A percentile compares a stretch with the other conserved stretches of the same genome.
These are phyloP conservation scores for Scylla paramamosain DNA, from an alignment of 1,140 invertebrate species.

Conservation along the genomic window DNA sequence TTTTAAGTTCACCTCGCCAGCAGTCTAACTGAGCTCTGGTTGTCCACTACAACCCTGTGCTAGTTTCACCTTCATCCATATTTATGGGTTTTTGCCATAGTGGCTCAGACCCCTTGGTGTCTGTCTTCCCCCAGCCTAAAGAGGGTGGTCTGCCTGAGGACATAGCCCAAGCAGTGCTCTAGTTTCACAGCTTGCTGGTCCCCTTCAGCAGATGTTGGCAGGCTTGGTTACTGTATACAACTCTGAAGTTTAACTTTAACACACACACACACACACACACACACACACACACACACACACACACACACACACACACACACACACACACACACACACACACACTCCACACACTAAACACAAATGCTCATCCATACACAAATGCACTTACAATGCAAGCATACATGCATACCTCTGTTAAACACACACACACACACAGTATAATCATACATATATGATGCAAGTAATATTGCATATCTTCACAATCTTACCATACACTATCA, in stretches of 20 bases:
- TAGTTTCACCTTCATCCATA: background rate
- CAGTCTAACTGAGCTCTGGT: background rate
- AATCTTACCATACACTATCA: background rate
- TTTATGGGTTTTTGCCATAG: background rate
- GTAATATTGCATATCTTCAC: too few species aligned
- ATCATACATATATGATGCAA: too few species aligned
- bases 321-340: background rate
- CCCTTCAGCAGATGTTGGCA: background rate
- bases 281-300: background rate
- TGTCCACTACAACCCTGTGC: background rate
- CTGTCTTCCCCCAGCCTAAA: background rate
- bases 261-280: background rate
- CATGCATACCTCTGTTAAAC: background rate
- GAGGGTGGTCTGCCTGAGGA: background rate
- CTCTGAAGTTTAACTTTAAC: background rate
- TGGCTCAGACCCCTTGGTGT: background rate
- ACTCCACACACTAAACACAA: too few species aligned
- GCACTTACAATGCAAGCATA: too few species aligned
- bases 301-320: background rate
- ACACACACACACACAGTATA: background rate
- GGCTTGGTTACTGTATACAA: slow-evolving; percentile 9
- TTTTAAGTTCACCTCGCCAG: slow-evolving; percentile 49
- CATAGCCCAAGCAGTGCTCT: background rate
- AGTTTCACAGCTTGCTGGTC: background rate
- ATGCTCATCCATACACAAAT: too few species aligned